phyloP scores from a whole-genome alignment of 2,797 vertebrate genomes.

The Halcyon leucocephala region DNA sequence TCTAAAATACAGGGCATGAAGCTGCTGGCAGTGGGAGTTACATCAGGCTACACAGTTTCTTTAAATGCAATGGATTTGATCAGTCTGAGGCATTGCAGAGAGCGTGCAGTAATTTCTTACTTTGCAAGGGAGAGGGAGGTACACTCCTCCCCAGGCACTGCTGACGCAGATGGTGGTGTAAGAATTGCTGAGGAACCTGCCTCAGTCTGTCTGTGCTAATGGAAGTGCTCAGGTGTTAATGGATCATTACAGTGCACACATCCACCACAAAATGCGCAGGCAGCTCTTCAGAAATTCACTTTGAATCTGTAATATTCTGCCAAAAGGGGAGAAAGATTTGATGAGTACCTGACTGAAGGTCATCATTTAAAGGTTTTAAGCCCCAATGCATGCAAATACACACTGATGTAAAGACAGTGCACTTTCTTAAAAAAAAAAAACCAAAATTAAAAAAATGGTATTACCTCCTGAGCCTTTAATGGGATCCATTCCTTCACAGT shows the following conservation, averaged over 20 bases:
- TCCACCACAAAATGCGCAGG: background rate
- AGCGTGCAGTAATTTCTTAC: background rate
- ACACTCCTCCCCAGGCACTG: background rate
- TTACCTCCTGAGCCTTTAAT: background rate
- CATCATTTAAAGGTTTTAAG: background rate
- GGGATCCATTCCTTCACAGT: background rate
- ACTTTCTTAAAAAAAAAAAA: background rate
- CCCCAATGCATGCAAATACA: background rate
- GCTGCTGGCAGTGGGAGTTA: background rate
- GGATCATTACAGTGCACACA: background rate
- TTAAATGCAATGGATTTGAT: background rate
- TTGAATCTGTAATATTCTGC: background rate
- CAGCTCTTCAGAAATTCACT: background rate
- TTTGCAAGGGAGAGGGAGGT: background rate
- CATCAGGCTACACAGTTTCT: background rate
- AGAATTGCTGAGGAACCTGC: background rate
- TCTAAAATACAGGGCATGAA: background rate
- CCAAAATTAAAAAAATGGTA: background rate
- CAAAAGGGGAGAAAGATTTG: background rate
- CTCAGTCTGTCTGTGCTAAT: background rate
- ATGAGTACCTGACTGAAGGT: fast-evolving
- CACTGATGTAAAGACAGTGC: background rate
- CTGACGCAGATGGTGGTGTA: background rate
- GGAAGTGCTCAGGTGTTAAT: background rate
- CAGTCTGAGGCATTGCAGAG: background rate